phyloP scores from a whole-genome alignment of 1,140 invertebrate species.

The Pachyrhynchus sulphureomaculatus region DNA sequence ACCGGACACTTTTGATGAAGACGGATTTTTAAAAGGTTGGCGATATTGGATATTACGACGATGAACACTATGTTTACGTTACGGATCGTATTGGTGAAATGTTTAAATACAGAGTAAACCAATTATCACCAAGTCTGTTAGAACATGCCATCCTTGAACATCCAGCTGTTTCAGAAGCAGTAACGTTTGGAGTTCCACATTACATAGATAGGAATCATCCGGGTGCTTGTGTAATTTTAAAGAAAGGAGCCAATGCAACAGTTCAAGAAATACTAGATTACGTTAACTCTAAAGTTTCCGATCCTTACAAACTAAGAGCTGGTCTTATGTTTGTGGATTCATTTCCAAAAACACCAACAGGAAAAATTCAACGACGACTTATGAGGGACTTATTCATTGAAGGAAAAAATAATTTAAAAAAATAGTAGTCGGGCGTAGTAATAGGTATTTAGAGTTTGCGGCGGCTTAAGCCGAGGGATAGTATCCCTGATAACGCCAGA shows the following conservation, averaged over 20 bases:
- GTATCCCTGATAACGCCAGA: too few species aligned
- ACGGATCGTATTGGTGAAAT: slow-evolving; percentile 77
- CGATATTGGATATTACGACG: slow-evolving; percentile 73
- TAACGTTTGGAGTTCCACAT: slow-evolving; percentile 69
- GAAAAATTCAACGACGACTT: slow-evolving; percentile 28
- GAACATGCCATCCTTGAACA: slow-evolving; percentile 68
- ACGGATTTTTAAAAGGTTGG: slow-evolving; percentile 75
- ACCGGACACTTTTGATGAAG: slow-evolving; percentile 56
- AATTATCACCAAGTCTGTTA: slow-evolving; percentile 76
- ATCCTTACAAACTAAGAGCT: slow-evolving; percentile 33
- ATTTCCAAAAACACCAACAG: slow-evolving; percentile 37
- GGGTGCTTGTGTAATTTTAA: slow-evolving; percentile 63
- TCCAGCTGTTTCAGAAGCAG: slow-evolving; percentile 64
- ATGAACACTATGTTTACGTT: slow-evolving; percentile 68
- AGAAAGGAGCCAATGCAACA: slow-evolving; percentile 18
- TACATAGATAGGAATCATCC: slow-evolving; percentile 63
- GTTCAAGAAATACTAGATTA: slow-evolving; percentile 30
- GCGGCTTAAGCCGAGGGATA: too few species aligned
- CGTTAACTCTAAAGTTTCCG: slow-evolving; percentile 33
- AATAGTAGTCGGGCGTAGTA: too few species aligned
- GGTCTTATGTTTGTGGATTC: slow-evolving; percentile 36
- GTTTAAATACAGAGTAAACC: slow-evolving; percentile 71
- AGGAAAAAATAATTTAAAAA: too few species aligned
- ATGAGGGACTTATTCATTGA: slow-evolving; percentile 3
- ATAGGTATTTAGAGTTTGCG: too few species aligned